Evolutionary conservation across 2,888 invertebrate genomes (phyloP).

Genomic region (Portevinia maculata): DNA sequence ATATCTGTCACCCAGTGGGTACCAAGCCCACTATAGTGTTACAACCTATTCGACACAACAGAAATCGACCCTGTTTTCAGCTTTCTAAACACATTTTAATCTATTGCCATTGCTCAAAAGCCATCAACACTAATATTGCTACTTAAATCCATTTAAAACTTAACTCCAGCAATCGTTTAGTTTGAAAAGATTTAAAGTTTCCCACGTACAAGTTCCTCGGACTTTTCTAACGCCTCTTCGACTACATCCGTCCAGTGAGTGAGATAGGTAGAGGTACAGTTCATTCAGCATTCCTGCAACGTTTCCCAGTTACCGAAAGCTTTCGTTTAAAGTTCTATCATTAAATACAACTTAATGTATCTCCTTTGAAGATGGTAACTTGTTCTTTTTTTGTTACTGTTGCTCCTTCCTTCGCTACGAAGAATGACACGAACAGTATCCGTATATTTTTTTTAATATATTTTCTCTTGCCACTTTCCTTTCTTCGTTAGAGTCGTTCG

Average conservation of each 20-base stretch:
- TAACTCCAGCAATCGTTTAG: conserved; percentile 20
- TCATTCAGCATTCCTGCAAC: conserved; percentile 41
- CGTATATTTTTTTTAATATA: conserved; percentile 40
- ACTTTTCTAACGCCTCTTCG: conserved; percentile 51
- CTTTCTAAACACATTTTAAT: neutral
- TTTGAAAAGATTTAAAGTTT: conserved; percentile 31
- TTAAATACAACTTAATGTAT: conserved; percentile 71
- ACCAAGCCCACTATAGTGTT: too few relatives aligned
- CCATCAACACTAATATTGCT: conserved; percentile 31
- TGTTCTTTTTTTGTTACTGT: conserved; percentile 4
- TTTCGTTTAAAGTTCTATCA: conserved; percentile 71
- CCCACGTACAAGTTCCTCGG: conserved; percentile 43
- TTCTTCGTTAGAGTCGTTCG: conserved; percentile 11
- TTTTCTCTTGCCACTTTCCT: conserved; percentile 20
- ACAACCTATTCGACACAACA: neutral
- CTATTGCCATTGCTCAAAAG: neutral
- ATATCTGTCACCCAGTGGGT: too few relatives aligned
- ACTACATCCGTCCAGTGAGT: conserved; percentile 5
- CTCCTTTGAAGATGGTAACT: conserved; percentile 62
- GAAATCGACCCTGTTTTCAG: neutral
- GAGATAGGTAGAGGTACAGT: neutral
- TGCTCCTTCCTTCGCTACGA: neutral
- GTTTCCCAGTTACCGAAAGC: conserved; percentile 45
- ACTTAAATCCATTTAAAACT: conserved; percentile 20
- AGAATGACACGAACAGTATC: conserved; percentile 49